Percentiles rank a stretch among this genome's conserved stretches.
Conservation (phyloP, 2,888 invertebrate species). For the Diarsia dahlii region DNA sequence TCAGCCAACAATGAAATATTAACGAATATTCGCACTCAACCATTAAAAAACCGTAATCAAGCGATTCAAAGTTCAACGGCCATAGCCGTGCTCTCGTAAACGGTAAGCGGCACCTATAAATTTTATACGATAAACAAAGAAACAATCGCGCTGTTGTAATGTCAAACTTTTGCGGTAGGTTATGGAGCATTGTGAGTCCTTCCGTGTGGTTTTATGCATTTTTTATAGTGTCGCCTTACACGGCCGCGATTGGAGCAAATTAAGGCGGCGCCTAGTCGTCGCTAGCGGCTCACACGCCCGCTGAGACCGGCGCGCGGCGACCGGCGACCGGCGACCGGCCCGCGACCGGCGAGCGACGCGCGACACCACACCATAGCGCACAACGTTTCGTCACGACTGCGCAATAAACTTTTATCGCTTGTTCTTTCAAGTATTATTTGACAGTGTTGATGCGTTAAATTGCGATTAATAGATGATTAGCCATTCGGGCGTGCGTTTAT, state of each 20-base stretch:
- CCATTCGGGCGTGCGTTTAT: conserved; percentile 84
- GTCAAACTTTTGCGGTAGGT: conserved; percentile 87
- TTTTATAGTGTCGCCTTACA: conserved; percentile 72
- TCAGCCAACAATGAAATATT: conserved; percentile 79
- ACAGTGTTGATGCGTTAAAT: conserved; percentile 88
- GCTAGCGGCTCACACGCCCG: conserved; percentile 61
- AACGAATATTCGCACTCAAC: conserved; percentile 82
- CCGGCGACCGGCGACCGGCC: conserved; percentile 21
- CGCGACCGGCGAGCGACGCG: conserved; percentile 44
- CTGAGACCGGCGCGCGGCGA: conserved; percentile 8
- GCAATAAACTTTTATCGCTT: conserved; percentile 84
- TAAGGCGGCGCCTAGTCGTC: conserved; percentile 70
- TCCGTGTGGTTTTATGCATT: conserved; percentile 75
- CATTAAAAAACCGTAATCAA: conserved; percentile 88
- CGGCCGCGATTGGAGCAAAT: conserved; percentile 67
- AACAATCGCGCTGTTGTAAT: conserved; percentile 83
- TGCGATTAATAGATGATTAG: conserved; percentile 89
- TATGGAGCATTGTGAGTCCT: conserved; percentile 82
- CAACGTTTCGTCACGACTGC: conserved; percentile 68
- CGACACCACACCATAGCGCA: conserved; percentile 56
- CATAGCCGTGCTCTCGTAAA: conserved; percentile 80
- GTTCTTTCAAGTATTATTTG: conserved; percentile 87
- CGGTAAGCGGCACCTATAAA: conserved; percentile 79
- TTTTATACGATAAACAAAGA: conserved; percentile 88
- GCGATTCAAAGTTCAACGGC: conserved; percentile 87